Conservation (phyloP, 1,140 invertebrate species). For the Andrena cerasifolii region DNA sequence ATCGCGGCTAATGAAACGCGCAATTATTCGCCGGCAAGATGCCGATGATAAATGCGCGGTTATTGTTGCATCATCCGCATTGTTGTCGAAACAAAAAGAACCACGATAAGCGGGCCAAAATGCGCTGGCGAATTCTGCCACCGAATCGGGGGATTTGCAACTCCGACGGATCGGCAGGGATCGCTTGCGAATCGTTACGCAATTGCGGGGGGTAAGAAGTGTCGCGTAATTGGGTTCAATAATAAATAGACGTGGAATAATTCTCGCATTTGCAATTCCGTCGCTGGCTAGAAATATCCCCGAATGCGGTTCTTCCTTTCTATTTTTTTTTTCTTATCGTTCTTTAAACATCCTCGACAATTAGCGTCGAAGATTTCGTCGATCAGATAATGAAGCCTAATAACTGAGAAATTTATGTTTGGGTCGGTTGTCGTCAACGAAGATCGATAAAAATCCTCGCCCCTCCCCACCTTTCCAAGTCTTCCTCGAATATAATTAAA, state of each 20-base stretch:
- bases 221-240: conserved; percentile 12
- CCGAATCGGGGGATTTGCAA: neutral
- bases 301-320: neutral
- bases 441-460: neutral
- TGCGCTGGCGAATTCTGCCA: neutral
- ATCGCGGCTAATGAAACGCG: conserved; percentile 4
- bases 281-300: neutral
- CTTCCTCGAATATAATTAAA: neutral
- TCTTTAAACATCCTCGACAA: conserved; percentile 1
- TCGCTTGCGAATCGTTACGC: conserved; percentile 9
- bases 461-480: too few relatives aligned
- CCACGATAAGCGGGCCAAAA: neutral
- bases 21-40: conserved; percentile 33
- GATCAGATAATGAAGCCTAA: conserved; percentile 12
- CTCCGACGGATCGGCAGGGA: neutral
- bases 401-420: conserved; percentile 12
- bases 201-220: neutral
- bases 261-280: conserved; percentile 18
- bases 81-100: conserved; percentile 24
- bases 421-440: neutral
- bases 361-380: conserved; percentile 15
- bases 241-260: conserved; percentile 30
- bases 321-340: neutral
- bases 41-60: conserved; percentile 29
- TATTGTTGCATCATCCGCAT: conserved; percentile 26